These are phyloP conservation scores for Dicycla oo DNA, from an alignment of 2,888 invertebrate genomes.

Conservation along the genomic window DNA sequence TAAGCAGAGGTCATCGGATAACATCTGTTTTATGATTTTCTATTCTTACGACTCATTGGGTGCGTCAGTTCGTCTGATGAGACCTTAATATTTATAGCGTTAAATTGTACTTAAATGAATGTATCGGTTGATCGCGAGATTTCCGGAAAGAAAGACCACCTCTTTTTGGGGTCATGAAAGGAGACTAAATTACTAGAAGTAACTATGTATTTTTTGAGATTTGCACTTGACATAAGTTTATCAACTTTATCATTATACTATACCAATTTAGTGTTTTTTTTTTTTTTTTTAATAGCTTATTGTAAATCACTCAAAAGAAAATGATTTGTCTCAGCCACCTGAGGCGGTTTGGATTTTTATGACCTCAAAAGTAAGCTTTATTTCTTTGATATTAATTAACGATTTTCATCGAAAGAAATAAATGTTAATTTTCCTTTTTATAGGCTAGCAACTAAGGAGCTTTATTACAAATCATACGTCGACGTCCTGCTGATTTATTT, in stretches of 20 bases:
- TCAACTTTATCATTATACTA: conserved; percentile 8
- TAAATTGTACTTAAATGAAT: conserved; percentile 13
- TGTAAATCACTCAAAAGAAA: conserved; percentile 49
- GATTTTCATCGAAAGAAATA: conserved; percentile 35
- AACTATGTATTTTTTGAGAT: neutral
- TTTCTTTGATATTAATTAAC: conserved; percentile 49
- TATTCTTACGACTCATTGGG: conserved; percentile 31
- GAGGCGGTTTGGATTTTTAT: conserved; percentile 29
- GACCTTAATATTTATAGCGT: conserved; percentile 35
- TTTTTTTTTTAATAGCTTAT: conserved; percentile 24
- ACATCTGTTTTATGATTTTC: conserved; percentile 47
- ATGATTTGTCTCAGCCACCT: conserved; percentile 17
- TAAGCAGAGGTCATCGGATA: conserved; percentile 36
- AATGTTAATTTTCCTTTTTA: conserved; percentile 35
- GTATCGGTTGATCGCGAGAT: conserved; percentile 6
- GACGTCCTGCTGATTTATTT: conserved; percentile 33
- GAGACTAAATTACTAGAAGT: too few species aligned
- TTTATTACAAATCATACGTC: conserved; percentile 30
- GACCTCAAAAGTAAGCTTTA: conserved; percentile 27
- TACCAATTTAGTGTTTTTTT: conserved; percentile 36
- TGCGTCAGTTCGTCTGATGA: conserved; percentile 27
- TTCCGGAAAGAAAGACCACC: neutral
- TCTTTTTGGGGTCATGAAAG: neutral
- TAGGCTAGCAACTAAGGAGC: conserved; percentile 31
- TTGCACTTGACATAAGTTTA: conserved; percentile 8